Percentiles rank a stretch among this genome's conserved stretches.
Evolutionary conservation across 2,797 vertebrate genomes (phyloP).

Genomic region (Taenioides sp.): DNA sequence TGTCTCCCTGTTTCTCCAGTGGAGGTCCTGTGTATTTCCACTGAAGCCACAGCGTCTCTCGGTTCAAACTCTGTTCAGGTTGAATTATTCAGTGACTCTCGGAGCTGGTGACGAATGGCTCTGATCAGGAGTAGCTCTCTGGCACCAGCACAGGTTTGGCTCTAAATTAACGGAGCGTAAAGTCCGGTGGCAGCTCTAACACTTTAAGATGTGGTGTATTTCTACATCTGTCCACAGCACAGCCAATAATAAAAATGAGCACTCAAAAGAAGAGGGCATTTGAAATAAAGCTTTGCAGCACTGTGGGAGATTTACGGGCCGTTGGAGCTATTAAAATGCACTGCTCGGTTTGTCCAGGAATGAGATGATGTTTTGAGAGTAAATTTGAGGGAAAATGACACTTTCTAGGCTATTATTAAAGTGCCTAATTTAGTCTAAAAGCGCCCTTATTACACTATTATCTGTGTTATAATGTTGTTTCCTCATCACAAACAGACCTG

Average conservation of each 20-base stretch:
- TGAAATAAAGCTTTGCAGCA: conserved; percentile 2
- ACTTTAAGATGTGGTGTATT: conserved; percentile 40
- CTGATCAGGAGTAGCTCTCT: conserved; percentile 70
- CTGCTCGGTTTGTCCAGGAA: not conserved
- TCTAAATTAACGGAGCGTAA: conserved; percentile 66
- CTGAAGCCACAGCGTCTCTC: conserved; percentile 50
- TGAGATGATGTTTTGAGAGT: not conserved
- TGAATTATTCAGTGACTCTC: conserved; percentile 76
- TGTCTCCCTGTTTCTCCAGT: conserved; percentile 33
- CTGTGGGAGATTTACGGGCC: not conserved
- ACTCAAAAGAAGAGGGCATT: not conserved
- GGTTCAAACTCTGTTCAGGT: conserved; percentile 61
- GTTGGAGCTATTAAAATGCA: not conserved
- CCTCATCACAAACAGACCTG: no score
- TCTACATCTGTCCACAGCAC: conserved; percentile 39
- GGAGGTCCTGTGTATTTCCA: not conserved
- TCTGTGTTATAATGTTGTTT: no score
- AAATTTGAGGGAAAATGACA: not conserved
- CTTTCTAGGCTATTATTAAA: not conserved
- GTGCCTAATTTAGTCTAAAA: no score
- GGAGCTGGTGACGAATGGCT: conserved; percentile 76
- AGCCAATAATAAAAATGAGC: conserved; percentile 30
- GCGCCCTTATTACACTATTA: no score
- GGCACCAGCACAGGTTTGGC: conserved; percentile 62
- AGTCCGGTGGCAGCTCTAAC: conserved; percentile 43